Base-by-base conservation (phyloP, 2,888 invertebrate genomes). In the Boloria selene region DNA sequence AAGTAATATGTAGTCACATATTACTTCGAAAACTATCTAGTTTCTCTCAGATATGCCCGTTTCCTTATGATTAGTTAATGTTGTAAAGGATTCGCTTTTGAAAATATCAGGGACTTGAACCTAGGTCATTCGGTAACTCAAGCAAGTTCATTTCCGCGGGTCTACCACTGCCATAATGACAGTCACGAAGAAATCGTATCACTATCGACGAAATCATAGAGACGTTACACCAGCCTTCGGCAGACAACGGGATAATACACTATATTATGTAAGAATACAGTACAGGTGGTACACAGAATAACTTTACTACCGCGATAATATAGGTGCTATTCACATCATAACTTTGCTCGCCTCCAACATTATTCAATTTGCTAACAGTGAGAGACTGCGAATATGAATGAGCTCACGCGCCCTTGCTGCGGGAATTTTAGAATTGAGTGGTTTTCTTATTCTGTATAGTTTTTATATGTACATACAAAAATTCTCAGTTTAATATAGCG, bases 301-400 rank as follows among this genome's bases (percentile, higher is more conserved):
- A 50, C 38, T 7, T 59, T 26, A 49, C 51, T 44, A 52, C 17
- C 17, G 44, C 51, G 44, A 51, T 63, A 64, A 60, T 64, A 64
- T 63, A 74, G 59, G 59, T 50, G 59, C 72, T 74, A 71, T 71
- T 78, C 77, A 76, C 82, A 85, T 85, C 82, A 87, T 87, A 91
- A 91, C 87, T 90, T 90, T 84, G 76, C 84, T 81, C 87, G 85
- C 79, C 80, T 84, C 76, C 78, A 74, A 79, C 85, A 85, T 91
- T 88, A 90, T 86, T 90, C 88, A 88, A 90, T 91, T 90, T 88
- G 74, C 74, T 80, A 79, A 81, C 87, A 87, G 85, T 86, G 84
- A 81, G 82, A 77, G 82, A 77, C 76, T 79, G 75, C 78, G 90
- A 88, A 90, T 90, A 84, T 81, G 79, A 88, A 91, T 88, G 83